Base-by-base conservation (phyloP, 2,888 invertebrate species). In the Volucella inanis region DNA sequence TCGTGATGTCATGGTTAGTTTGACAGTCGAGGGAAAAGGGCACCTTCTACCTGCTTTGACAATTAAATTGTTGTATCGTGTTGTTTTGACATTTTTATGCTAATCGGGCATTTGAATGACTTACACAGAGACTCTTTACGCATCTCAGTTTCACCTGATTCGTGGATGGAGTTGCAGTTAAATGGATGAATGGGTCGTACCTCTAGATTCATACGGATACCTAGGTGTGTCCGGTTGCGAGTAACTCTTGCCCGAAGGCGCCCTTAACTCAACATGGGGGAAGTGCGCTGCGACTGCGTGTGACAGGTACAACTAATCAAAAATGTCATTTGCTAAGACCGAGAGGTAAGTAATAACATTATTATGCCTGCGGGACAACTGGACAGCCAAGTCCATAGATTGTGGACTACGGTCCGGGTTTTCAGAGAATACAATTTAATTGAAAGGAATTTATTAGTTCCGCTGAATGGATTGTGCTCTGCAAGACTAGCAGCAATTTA, bases 401-500 rank as follows among this genome's bases (percentile, higher is more conserved):
- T 22, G 22, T 22, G 22, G 22, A 22, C 52, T 49, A n/a, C 31
- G n/a, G 11, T 43, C 71, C 45, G 38, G 14, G 47, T 41, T 15
- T 15, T 72, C 61, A 54, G 49, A 75, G 75, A 79, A 84, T 71
- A 76, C 75, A 75, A 71, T 84, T 79, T 79, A 84, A 84, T 76
- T 84, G 79, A 79, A 84, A 71, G 79, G 84, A 79, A 84, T 84
- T 84, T 79, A 84, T 84, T 84, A 84, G 84, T 84, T 84, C 84
- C 84, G 79, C 70, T 67, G 65, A 49, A 43, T 47, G 65, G 71
- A 67, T 68, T 72, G 62, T 22, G 22, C 3, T 47, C 47, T 61
- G 62, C 78, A 74, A 41, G 45, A 55, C 62, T 62, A 41, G 45
- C 65, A 72, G 43, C 47, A 11, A 59, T n/a, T 11, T 8, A 18